Percentiles rank a stretch among this genome's conserved stretches.
Evolutionary conservation across 30 jellyfish, hydroid and myxozoan genomes (phyloP).

Genomic region (Cassiopea xamachana): DNA sequence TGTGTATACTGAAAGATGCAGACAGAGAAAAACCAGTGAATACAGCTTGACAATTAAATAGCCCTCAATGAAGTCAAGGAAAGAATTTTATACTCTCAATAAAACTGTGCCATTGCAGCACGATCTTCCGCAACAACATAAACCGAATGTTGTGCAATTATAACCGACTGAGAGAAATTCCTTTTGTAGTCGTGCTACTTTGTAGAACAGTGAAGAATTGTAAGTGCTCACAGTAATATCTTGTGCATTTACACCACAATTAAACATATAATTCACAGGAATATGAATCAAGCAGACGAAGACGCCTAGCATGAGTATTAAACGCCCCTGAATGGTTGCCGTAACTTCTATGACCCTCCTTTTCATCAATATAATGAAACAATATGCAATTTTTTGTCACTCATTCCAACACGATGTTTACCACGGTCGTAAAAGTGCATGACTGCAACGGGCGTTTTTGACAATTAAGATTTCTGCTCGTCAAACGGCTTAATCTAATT

Average conservation of each 20-base stretch:
- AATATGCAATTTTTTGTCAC: no score
- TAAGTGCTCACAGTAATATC: not conserved
- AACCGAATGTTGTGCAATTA: not conserved
- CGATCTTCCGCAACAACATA: not conserved
- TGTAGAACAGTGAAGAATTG: not conserved
- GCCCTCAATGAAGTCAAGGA: not conserved
- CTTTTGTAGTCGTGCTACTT: not conserved
- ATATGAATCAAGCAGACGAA: not conserved
- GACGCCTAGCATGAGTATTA: not conserved
- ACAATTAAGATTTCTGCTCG: not conserved
- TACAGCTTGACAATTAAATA: not conserved
- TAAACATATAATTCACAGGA: not conserved
- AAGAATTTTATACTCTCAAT: not conserved
- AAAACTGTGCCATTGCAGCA: not conserved
- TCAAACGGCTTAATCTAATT: not conserved
- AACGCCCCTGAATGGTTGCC: no score
- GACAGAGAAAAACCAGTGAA: not conserved
- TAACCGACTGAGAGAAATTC: not conserved
- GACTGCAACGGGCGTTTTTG: not conserved
- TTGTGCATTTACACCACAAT: not conserved
- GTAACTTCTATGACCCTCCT: no score
- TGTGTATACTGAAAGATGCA: not conserved
- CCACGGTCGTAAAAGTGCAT: not conserved
- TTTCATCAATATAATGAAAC: no score
- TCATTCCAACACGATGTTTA: not conserved